Conservation (phyloP, 1,140 invertebrate species). For the Argopecten irradians region DNA sequence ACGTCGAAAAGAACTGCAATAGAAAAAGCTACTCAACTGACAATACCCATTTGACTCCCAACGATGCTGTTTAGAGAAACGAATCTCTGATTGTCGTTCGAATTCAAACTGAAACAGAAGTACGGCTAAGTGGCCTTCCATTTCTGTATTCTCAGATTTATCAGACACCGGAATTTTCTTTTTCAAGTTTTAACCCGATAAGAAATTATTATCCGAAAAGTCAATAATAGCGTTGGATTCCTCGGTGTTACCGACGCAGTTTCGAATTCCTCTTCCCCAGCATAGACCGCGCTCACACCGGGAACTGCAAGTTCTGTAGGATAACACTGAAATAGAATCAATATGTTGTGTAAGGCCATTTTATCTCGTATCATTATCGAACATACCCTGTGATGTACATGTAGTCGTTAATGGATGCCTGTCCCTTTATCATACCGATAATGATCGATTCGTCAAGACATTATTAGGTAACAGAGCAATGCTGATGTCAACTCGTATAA, state of each 20-base stretch:
- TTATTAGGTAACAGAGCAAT: background rate
- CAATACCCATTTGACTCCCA: background rate
- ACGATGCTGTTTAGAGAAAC: background rate
- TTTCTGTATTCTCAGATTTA: background rate
- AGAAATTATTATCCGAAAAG: background rate
- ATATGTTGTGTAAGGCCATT: background rate
- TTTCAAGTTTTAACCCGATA: background rate
- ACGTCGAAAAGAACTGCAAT: too few relatives aligned
- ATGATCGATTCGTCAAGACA: too few relatives aligned
- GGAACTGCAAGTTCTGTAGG: background rate
- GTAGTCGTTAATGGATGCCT: background rate
- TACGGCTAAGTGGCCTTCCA: background rate
- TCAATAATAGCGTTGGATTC: constrained; percentile 30
- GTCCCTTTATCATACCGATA: too few relatives aligned
- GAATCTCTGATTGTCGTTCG: background rate
- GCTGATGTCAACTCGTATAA: background rate
- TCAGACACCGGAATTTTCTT: background rate
- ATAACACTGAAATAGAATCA: constrained; percentile 29
- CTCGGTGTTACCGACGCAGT: constrained; percentile 28
- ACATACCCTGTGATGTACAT: background rate
- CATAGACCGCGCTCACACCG: constrained; percentile 28
- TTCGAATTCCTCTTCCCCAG: constrained; percentile 37
- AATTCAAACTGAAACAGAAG: background rate
- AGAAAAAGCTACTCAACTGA: background rate
- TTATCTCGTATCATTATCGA: background rate